Conservation (phyloP, 2,797 vertebrate species). For the Sandelia bainsii region DNA sequence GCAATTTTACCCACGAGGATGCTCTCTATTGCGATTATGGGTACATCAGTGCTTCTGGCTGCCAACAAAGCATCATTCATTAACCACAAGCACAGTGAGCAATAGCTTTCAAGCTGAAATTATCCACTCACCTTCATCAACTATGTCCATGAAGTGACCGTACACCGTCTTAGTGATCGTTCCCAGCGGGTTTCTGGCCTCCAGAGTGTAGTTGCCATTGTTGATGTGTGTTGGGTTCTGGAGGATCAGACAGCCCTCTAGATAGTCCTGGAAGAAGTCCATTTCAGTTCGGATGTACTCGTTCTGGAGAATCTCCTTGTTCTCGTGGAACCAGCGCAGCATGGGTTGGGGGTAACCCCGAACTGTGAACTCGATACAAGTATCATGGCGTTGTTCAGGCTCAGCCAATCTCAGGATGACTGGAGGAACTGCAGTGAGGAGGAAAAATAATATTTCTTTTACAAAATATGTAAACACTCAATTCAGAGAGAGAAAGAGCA, state of each 20-base stretch:
- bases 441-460: neutral
- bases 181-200: slow-evolving; percentile 92
- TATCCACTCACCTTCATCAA: slow-evolving; percentile 66
- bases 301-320: slow-evolving; percentile 86
- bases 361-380: slow-evolving; percentile 96
- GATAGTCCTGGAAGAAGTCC: slow-evolving; percentile 91
- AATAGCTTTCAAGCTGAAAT: neutral
- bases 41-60: slow-evolving; percentile 9
- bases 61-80: slow-evolving; percentile 15
- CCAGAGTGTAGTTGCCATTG: slow-evolving; percentile 98
- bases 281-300: slow-evolving; percentile 91
- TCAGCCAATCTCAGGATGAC: slow-evolving; percentile 92
- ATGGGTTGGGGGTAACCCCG: slow-evolving; percentile 93
- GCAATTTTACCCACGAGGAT: slow-evolving; percentile 7
- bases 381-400: slow-evolving; percentile 92
- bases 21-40: slow-evolving; percentile 24
- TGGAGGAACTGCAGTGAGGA: slow-evolving; percentile 88
- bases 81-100: neutral
- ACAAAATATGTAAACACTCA: neutral
- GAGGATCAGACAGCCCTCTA: slow-evolving; percentile 96
- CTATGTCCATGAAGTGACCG: slow-evolving; percentile 92
- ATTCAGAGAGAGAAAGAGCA: neutral
- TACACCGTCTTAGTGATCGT: slow-evolving; percentile 92
- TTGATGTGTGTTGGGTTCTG: slow-evolving; percentile 97
- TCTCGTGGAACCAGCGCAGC: slow-evolving; percentile 92